A percentile compares a stretch with the other conserved stretches of the same genome.
Evolutionary conservation across 2,888 invertebrate species (phyloP).

Genomic region (Macrophya alboannulata): DNA sequence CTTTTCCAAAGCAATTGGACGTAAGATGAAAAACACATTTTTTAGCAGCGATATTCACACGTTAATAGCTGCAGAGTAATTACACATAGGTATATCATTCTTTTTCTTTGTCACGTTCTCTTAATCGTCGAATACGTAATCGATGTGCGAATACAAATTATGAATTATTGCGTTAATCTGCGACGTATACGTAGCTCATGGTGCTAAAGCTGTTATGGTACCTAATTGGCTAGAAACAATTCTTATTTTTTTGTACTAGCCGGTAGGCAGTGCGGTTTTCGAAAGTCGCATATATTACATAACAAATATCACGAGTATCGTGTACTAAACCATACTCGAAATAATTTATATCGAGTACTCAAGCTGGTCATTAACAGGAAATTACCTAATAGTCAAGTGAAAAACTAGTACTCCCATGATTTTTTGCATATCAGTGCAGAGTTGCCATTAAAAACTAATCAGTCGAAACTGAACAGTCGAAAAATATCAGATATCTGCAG

Average conservation of each 20-base stretch:
- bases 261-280: neutral
- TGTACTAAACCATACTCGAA: neutral
- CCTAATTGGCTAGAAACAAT: neutral
- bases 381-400: neutral
- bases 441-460: neutral
- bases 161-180: neutral
- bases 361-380: neutral
- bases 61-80: neutral
- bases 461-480: neutral
- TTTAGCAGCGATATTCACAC: neutral
- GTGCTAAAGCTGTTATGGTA: neutral
- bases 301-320: neutral
- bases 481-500: neutral
- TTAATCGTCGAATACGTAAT: neutral
- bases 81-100: neutral
- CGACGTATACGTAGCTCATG: neutral
- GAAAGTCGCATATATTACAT: neutral
- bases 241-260: neutral
- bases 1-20: neutral
- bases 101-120: neutral
- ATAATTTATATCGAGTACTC: neutral
- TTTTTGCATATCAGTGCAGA: neutral
- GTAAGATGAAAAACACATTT: neutral
- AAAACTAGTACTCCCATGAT: neutral
- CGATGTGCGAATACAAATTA: conserved; percentile 1